Conservation (phyloP, 2,797 vertebrate species). For the Coregonus sp. region DNA sequence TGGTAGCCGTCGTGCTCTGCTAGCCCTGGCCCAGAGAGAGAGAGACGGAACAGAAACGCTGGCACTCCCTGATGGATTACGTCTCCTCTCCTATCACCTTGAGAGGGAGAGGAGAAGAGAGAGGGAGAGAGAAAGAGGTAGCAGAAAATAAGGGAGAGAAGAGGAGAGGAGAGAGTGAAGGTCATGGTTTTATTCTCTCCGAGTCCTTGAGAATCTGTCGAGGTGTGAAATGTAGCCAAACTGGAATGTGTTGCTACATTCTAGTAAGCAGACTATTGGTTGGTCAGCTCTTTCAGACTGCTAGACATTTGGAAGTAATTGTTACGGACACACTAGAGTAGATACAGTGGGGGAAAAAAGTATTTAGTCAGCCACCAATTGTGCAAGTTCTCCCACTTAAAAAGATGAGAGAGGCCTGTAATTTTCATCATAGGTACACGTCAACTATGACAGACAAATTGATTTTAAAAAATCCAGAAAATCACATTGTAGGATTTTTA, state of each 20-base stretch:
- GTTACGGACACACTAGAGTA: background rate
- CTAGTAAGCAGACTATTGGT: background rate
- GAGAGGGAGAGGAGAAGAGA: constrained; percentile 12
- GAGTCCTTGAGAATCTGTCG: background rate
- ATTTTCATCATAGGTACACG: too few relatives aligned
- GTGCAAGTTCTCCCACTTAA: too few relatives aligned
- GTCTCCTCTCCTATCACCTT: constrained; percentile 32
- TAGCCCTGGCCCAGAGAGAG: background rate
- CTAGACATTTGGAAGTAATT: background rate
- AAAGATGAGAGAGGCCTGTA: too few relatives aligned
- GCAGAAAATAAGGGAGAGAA: background rate
- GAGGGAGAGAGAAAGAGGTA: background rate
- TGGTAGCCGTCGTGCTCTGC: background rate
- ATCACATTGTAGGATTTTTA: too few relatives aligned
- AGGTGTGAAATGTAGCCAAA: background rate
- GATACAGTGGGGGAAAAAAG: too few relatives aligned
- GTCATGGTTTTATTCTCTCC: background rate
- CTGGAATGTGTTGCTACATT: background rate
- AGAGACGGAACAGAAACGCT: constrained; percentile 4
- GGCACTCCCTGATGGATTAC: constrained; percentile 24
- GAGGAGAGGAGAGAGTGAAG: background rate
- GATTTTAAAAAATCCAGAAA: too few relatives aligned
- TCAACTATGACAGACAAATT: too few relatives aligned
- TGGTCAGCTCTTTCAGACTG: background rate
- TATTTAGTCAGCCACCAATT: too few relatives aligned